Evolutionary conservation across 1,140 invertebrate genomes (phyloP).

Genomic region (Tetramorium alpestre): DNA sequence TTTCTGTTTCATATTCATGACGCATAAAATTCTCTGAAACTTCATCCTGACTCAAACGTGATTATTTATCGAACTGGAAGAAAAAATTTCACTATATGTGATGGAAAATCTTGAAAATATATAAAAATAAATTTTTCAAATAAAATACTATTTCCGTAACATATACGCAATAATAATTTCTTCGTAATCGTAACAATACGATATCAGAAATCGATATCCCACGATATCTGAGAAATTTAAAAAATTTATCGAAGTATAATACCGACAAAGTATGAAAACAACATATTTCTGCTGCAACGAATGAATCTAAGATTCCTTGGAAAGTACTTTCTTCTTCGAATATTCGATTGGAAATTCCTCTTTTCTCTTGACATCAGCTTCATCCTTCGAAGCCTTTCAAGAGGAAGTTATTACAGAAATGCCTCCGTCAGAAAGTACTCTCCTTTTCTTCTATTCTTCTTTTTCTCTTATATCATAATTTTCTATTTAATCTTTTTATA

Average conservation of each 20-base stretch:
- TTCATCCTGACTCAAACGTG: neutral
- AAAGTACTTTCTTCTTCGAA: neutral
- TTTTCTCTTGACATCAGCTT: slow-evolving; percentile 38
- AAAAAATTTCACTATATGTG: neutral
- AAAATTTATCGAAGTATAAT: slow-evolving; percentile 4
- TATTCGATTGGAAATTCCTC: slow-evolving; percentile 52
- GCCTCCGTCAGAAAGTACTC: slow-evolving; percentile 23
- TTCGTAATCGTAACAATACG: neutral
- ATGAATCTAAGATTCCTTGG: neutral
- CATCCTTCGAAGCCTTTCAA: slow-evolving; percentile 25
- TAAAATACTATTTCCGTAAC: neutral
- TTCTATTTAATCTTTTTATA: slow-evolving; percentile 19
- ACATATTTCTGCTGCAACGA: slow-evolving; percentile 15
- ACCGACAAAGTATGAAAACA: slow-evolving; percentile 44
- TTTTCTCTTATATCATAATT: slow-evolving; percentile 42
- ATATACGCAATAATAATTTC: neutral
- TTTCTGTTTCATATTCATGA: neutral
- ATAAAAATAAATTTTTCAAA: slow-evolving; percentile 1
- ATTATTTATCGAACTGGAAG: too few species aligned
- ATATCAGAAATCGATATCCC: neutral
- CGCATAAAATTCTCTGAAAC: neutral
- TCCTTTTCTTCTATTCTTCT: neutral
- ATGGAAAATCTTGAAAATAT: slow-evolving; percentile 10
- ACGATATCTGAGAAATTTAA: neutral
- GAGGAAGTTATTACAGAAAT: slow-evolving; percentile 44